These are phyloP conservation scores for Vulpes vulpes DNA, from an alignment of 2,113 vertebrate species.

Conservation along the genomic window DNA sequence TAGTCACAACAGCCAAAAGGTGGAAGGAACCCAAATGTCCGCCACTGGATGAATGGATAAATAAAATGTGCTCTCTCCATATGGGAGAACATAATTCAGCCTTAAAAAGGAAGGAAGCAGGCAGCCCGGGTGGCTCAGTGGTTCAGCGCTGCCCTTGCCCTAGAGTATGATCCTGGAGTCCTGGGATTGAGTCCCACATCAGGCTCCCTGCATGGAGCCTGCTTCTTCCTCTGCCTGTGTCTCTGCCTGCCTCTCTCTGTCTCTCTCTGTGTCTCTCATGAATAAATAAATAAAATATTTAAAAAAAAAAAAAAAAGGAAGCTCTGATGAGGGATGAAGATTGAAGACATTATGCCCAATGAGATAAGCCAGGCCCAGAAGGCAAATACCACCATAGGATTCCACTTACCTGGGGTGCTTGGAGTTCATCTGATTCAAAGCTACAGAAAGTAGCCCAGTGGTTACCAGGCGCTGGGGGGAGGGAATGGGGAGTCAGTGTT, in stretches of 20 bases:
- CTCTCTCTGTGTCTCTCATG: too few relatives aligned
- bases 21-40: background rate
- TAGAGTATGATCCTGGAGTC: too few relatives aligned
- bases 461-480: fast-evolving
- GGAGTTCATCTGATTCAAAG: background rate
- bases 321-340: background rate
- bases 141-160: too few relatives aligned
- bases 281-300: too few relatives aligned
- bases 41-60: fast-evolving
- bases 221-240: too few relatives aligned
- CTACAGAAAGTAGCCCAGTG: fast-evolving
- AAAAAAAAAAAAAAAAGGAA: too few relatives aligned
- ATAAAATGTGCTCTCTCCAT: fast-evolving
- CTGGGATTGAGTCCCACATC: too few relatives aligned
- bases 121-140: too few relatives aligned
- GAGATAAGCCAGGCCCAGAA: background rate
- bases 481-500: fast-evolving
- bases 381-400: fast-evolving
- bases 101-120: background rate
- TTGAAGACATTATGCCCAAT: too few relatives aligned
- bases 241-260: too few relatives aligned
- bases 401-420: fast-evolving
- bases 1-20: background rate
- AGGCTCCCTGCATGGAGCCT: too few relatives aligned
- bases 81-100: background rate